A percentile compares a stretch with the other conserved stretches of the same genome.
These are phyloP conservation scores for Xiphydria camelus DNA, from an alignment of 2,888 invertebrate genomes.

Conservation along the genomic window DNA sequence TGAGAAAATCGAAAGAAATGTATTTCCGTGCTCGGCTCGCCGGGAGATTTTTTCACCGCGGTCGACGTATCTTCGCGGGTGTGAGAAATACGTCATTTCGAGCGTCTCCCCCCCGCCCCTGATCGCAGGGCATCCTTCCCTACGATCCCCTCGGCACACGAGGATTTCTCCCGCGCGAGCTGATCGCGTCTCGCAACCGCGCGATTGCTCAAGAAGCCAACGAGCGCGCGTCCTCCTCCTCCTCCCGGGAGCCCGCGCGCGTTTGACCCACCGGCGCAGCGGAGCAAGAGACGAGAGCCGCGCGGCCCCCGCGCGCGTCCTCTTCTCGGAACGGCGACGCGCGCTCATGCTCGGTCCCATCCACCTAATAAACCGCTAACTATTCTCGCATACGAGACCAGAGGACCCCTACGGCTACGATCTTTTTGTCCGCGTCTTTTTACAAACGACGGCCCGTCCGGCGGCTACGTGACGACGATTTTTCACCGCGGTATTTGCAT, in stretches of 20 bases:
- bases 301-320: not conserved
- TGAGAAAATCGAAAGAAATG: not conserved
- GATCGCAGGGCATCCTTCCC: too few species aligned
- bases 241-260: too few species aligned
- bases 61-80: too few species aligned
- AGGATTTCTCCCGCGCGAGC: too few species aligned
- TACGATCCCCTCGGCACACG: too few species aligned
- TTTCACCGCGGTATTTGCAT: too few species aligned
- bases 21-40: not conserved
- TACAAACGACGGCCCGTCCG: conserved; percentile 2
- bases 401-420: conserved; percentile 8
- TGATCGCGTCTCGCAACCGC: too few species aligned
- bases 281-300: too few species aligned
- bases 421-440: conserved; percentile 17
- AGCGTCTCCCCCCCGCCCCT: too few species aligned
- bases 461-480: conserved; percentile 10
- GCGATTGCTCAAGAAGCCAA: conserved; percentile 14
- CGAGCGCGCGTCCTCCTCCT: conserved; percentile 7
- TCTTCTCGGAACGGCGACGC: not conserved
- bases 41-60: too few species aligned
- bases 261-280: too few species aligned
- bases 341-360: not conserved
- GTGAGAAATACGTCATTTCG: too few species aligned
- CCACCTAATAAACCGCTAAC: conserved; percentile 16
- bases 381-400: conserved; percentile 13